Conservation (phyloP, 2,797 vertebrate species). For the Rallus crepitans region DNA sequence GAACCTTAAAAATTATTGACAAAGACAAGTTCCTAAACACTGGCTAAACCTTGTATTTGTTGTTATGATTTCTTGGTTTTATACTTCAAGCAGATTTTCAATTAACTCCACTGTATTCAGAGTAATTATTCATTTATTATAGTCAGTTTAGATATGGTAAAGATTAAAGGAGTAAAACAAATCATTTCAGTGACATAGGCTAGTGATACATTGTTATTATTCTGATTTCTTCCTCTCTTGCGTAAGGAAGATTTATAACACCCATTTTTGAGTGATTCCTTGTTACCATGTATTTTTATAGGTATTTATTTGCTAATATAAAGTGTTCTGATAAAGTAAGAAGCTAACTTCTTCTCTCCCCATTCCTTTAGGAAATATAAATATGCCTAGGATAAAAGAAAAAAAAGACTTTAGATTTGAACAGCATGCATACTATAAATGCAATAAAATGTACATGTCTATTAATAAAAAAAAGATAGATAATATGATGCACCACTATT, state of each 20-base stretch:
- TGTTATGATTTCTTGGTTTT: conserved; percentile 86
- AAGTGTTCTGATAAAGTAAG: conserved; percentile 47
- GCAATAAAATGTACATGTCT: conserved; percentile 51
- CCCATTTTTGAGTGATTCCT: conserved; percentile 75
- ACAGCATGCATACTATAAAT: conserved; percentile 38
- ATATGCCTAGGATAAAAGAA: conserved; percentile 50
- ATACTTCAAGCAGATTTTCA: conserved; percentile 83
- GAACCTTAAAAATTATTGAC: conserved; percentile 84
- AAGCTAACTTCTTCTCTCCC: neutral
- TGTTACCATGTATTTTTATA: conserved; percentile 70
- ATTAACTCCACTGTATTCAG: conserved; percentile 81
- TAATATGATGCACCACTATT: conserved; percentile 42
- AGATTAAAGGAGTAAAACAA: conserved; percentile 86
- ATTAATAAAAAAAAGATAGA: conserved; percentile 54
- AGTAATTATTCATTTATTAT: conserved; percentile 88
- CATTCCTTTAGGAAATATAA: conserved; percentile 37
- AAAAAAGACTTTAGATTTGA: conserved; percentile 44
- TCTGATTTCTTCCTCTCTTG: conserved; percentile 76
- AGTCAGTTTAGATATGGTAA: conserved; percentile 85
- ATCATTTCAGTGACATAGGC: conserved; percentile 83
- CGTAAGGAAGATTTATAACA: conserved; percentile 80
- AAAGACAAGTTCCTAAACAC: conserved; percentile 86
- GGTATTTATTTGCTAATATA: conserved; percentile 66
- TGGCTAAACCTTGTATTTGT: conserved; percentile 84
- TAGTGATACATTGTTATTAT: conserved; percentile 84